Percentiles rank a stretch among this genome's conserved stretches.
phyloP scores from a whole-genome alignment of 2,888 invertebrate species.

The Seira ritae region DNA sequence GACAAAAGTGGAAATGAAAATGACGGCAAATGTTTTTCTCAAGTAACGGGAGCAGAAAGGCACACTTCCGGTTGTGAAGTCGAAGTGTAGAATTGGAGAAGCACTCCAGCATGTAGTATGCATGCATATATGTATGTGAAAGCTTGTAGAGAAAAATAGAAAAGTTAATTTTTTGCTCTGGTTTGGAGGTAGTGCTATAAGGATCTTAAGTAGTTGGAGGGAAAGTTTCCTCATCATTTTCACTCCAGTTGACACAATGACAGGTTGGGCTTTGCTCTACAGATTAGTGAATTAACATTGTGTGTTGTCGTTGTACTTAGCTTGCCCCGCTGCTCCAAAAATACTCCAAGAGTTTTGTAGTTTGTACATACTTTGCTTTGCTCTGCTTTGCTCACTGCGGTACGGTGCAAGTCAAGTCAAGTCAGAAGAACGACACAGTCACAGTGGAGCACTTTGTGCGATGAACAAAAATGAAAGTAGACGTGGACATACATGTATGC shows the following conservation, averaged over 20 bases:
- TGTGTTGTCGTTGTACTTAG: constrained; percentile 21
- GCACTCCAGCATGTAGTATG: no score
- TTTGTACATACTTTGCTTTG: no score
- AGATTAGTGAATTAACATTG: constrained; percentile 55
- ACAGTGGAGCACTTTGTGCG: background rate
- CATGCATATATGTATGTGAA: background rate
- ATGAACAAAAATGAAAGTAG: background rate
- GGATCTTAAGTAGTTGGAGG: constrained; percentile 10
- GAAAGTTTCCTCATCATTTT: constrained; percentile 63
- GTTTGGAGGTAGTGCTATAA: background rate
- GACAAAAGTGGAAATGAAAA: constrained; percentile 12
- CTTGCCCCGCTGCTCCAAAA: no score
- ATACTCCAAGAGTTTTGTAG: no score
- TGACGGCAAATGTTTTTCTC: no score
- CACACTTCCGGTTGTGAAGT: constrained; percentile 49
- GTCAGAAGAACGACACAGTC: no score
- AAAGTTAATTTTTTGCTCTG: background rate
- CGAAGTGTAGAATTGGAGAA: no score
- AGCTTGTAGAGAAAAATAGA: background rate
- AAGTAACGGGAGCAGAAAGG: background rate
- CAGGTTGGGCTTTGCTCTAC: constrained; percentile 44
- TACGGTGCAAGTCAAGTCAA: no score
- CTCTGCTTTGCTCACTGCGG: no score
- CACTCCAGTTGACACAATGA: constrained; percentile 63
- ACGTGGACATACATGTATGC: constrained; percentile 5